Base-by-base conservation (phyloP, 1,140 invertebrate species). In the Pseudoatta argentina region DNA sequence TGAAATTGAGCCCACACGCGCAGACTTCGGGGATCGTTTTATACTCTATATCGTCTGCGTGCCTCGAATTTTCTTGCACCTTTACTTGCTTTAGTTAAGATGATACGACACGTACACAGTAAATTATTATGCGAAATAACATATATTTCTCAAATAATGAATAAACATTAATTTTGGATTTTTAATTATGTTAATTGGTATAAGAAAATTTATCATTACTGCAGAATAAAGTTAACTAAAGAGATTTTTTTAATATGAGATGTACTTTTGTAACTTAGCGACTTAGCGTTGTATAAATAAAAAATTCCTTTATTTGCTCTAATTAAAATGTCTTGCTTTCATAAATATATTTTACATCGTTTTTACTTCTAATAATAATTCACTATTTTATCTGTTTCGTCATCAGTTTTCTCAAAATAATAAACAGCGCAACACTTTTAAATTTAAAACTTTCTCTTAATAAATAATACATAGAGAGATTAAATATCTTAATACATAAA, bases 1-100 rank as follows among this genome's bases (percentile, higher is more conserved):
- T 18, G 79, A 16, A 83, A 83, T 61, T 61, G 39, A 34, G 39
- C 66, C 34, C 24, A 18, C 55, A 63, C 48, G 78, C 10, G 64
- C 10, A 18, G 14, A 48, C 18, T 8, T 44, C 1, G 18, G 24
- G 14, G 55, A 73, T 44, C 27, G n/a, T 51, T 73, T 73, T 61
- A 83, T 75, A 4, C 16, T 3, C 39, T 44, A 6, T 16, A 66
- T 34, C 39, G 34, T 18, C 27, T 61, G 21, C 79, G 67, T 39
- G 55, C 27, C 27, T 21, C 27, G 69, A 75, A 75, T 75, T 83
- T 83, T 51, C 48, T 48, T 27, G 27, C 39, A 6, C 44, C 27
- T n/a, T 59, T 30, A 21, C 24, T 82, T 48, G 18, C 66, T 39
- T 18, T n/a, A 44, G 1, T 6, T 27, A 55, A 72, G 39, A n/a